Evolutionary conservation across 2,888 invertebrate species (phyloP), one percentile per base, ranked within the genome.

Genomic region (Mesopsocus fuscifrons): DNA sequence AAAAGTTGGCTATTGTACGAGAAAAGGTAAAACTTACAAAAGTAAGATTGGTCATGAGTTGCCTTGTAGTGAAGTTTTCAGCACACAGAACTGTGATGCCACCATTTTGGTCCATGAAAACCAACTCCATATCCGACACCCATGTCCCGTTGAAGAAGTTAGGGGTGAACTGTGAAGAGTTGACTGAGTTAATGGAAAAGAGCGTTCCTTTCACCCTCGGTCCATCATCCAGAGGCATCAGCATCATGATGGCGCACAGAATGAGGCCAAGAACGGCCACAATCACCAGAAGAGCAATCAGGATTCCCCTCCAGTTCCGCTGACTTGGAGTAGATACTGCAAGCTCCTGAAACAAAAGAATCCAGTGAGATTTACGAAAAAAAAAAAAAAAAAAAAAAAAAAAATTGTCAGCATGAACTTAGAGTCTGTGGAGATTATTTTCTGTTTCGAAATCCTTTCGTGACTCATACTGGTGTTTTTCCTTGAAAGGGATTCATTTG

Each of bases 301-400:
- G 77, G 54, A 94, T 91, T 15, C 92, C 92, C 34, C 85, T 75
- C 91, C 92, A 94, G 68, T 94, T 92, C 49, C 89, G 70, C 59
- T 89, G 77, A 49, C 77, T 82, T 3, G 87, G 84, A 11, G 84
- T 80, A 41, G 80, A 73, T 32, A 83, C 83, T 52, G 87, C 89
- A 60, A 92, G 62, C 62, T 92, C 91, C 91, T 92, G 71, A 3
- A 65, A 67, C 48, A 44, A 51, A 40, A 48, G 44, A 50, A 53
- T 9, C 21, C 20, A 22, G 40, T 22, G 44, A 45, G 31, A 26
- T 38, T 16, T 33, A 6, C n/a, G n/a, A n/a, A n/a, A n/a, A n/a
- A n/a, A n/a, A n/a, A n/a, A n/a, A n/a, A n/a, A n/a, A n/a, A n/a
- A 33, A 6, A 6, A 6, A 6, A 33, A 6, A 6, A 5, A 9